Percentiles rank a stretch among this genome's conserved stretches.
Conservation (phyloP, 2,113 vertebrate species). For the Tragulus kanchil region DNA sequence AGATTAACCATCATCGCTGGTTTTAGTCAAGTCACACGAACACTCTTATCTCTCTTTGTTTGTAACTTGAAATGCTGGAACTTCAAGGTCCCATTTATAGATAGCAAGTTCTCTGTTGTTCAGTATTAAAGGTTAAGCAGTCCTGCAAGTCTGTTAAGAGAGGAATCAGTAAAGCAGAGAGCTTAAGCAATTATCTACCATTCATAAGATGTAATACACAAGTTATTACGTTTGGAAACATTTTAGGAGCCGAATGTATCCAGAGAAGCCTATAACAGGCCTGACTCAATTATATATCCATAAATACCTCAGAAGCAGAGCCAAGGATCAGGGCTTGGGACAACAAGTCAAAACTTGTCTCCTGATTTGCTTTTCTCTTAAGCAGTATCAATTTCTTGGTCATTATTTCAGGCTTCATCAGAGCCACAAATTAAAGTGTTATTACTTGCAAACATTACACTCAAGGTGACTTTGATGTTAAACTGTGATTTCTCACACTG, state of each 20-base stretch:
- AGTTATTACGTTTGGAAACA: conserved; percentile 35
- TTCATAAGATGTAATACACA: background rate
- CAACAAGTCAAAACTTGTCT: conserved; percentile 39
- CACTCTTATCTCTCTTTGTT: conserved; percentile 10
- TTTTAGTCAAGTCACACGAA: background rate
- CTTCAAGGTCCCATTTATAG: background rate
- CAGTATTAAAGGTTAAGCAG: background rate
- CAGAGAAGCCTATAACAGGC: background rate
- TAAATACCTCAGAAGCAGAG: background rate
- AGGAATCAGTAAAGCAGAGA: background rate
- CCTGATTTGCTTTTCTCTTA: conserved; percentile 61
- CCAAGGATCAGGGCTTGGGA: background rate
- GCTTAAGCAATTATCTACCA: conserved; percentile 2
- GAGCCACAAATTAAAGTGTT: conserved; percentile 71
- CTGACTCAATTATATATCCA: background rate
- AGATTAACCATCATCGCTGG: background rate
- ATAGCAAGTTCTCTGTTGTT: background rate
- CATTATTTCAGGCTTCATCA: conserved; percentile 65
- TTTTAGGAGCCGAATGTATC: background rate
- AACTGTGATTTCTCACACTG: conserved; percentile 39
- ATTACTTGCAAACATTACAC: conserved; percentile 52
- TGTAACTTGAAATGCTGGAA: background rate
- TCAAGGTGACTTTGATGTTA: conserved; percentile 71
- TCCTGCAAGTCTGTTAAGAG: background rate
- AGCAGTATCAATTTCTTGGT: conserved; percentile 54